Conservation (phyloP, 2,888 invertebrate genomes). For the Aradus depressus region DNA sequence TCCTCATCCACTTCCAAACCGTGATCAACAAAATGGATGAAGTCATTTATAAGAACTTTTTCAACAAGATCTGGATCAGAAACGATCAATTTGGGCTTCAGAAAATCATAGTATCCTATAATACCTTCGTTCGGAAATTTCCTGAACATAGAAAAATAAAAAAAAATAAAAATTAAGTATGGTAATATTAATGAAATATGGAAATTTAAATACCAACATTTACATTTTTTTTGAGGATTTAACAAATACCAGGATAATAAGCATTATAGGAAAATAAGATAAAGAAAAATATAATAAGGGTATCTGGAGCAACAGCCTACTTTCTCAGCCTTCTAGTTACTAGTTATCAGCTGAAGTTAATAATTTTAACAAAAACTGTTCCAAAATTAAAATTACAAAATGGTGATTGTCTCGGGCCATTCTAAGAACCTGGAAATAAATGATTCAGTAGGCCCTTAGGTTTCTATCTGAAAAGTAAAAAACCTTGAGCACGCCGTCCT, state of each 20-base stretch:
- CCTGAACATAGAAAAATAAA: not conserved
- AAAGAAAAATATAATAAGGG: not conserved
- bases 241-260: not conserved
- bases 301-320: no score
- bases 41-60: constrained; percentile 8
- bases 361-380: no score
- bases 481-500: no score
- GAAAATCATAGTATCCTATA: constrained; percentile 4
- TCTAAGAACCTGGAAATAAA: no score
- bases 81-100: not conserved
- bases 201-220: not conserved
- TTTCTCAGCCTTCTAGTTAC: no score
- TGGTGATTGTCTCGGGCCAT: no score
- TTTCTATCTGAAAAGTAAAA: no score
- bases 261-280: not conserved
- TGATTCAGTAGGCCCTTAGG: no score
- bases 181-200: not conserved
- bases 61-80: not conserved
- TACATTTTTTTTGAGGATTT: not conserved
- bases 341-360: no score
- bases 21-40: constrained; percentile 8
- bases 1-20: not conserved
- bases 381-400: no score
- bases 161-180: not conserved
- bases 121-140: constrained; percentile 5